Percentiles rank a stretch among this genome's conserved stretches.
These are phyloP conservation scores for Botia kubotai DNA, from an alignment of 2,797 vertebrate species.

Conservation along the genomic window DNA sequence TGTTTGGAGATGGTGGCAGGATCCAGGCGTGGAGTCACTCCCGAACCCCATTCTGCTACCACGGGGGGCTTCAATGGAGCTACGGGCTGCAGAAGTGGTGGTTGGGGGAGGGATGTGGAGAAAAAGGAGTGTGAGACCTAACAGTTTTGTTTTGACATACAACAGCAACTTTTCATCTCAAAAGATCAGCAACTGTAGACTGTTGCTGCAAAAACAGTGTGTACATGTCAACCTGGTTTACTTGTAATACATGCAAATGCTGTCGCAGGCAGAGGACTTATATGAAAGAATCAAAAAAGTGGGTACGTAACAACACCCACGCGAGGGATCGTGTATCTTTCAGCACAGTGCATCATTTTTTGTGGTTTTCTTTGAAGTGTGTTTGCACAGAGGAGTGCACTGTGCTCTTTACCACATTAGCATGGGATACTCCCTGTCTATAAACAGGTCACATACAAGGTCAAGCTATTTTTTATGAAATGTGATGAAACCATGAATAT, in stretches of 20 bases:
- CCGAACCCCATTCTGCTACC: conserved; percentile 87
- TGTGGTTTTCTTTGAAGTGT: conserved; percentile 74
- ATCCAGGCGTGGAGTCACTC: conserved; percentile 82
- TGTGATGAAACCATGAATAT: not conserved
- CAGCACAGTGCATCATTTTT: conserved; percentile 68
- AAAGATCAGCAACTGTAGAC: conserved; percentile 10
- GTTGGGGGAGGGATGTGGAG: conserved; percentile 33
- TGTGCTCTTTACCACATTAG: conserved; percentile 34
- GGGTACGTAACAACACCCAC: conserved; percentile 59
- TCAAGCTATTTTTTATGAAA: conserved; percentile 11
- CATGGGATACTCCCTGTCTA: conserved; percentile 53
- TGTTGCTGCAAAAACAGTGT: conserved; percentile 28
- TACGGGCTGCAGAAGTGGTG: conserved; percentile 71
- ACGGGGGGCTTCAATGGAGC: conserved; percentile 82
- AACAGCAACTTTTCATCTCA: conserved; percentile 13
- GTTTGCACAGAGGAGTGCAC: conserved; percentile 52
- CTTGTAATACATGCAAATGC: conserved; percentile 1
- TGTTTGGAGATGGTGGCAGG: conserved; percentile 84
- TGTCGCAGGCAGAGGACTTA: not conserved
- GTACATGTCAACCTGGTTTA: not conserved
- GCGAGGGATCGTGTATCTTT: conserved; percentile 53
- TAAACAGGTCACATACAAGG: conserved; percentile 55
- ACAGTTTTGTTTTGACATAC: conserved; percentile 48
- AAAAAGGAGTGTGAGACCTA: conserved; percentile 9
- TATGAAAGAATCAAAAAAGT: conserved; percentile 43